Evolutionary conservation across 2,113 vertebrate species (phyloP).

Genomic region (Bufo bufo): DNA sequence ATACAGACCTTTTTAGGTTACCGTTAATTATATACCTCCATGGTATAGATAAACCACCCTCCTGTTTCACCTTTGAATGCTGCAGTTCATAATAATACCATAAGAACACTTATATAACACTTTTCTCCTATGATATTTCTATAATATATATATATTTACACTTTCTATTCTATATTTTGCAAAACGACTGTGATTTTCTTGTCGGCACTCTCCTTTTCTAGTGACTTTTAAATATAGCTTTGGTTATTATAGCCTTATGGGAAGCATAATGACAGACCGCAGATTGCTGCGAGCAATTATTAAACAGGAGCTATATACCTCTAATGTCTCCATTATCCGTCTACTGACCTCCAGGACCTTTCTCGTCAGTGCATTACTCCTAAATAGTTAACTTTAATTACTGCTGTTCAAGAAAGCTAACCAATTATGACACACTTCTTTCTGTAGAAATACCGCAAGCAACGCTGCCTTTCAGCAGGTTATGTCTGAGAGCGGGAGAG

Average conservation of each 20-base stretch:
- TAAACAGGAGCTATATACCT: conserved; percentile 27
- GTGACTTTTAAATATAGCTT: conserved; percentile 30
- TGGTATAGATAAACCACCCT: background rate
- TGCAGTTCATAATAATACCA: conserved; percentile 2
- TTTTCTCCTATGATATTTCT: background rate
- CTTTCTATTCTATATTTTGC: background rate
- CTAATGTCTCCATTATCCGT: background rate
- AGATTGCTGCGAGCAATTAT: conserved; percentile 19
- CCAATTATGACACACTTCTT: background rate
- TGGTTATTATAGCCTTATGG: conserved; percentile 5
- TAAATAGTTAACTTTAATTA: conserved; percentile 5
- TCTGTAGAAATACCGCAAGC: background rate
- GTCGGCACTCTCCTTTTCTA: background rate
- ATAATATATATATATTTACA: background rate
- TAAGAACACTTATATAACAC: background rate
- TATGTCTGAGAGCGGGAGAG: background rate
- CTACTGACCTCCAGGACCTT: background rate
- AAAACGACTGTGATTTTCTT: conserved; percentile 26
- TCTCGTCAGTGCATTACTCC: background rate
- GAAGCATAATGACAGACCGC: conserved; percentile 20
- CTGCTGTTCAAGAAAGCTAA: background rate
- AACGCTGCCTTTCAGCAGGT: background rate
- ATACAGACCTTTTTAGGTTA: background rate
- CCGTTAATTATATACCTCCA: background rate
- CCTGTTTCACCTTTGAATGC: background rate